Evolutionary conservation across 2,113 vertebrate species (phyloP).

Genomic region (Manacus vitellinus): DNA sequence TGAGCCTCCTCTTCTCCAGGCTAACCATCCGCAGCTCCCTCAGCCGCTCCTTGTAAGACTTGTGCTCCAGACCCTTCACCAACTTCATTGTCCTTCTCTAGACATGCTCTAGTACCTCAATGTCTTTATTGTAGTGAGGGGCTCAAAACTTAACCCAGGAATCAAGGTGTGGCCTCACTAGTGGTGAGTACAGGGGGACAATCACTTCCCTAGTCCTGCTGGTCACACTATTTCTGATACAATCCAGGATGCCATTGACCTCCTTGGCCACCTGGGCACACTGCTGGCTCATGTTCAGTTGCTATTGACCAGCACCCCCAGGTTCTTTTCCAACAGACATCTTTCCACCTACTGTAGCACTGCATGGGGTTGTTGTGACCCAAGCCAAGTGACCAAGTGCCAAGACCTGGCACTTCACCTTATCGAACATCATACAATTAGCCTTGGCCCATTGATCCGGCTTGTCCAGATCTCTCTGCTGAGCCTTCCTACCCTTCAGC

Average conservation of each 20-base stretch:
- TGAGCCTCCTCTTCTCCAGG: neutral
- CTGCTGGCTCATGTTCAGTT: neutral
- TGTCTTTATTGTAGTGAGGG: neutral
- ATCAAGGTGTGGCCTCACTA: fast-evolving
- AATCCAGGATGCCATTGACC: neutral
- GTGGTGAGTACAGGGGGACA: neutral
- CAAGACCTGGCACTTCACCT: too few relatives aligned
- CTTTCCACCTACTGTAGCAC: neutral
- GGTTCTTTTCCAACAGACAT: neutral
- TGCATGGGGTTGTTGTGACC: neutral
- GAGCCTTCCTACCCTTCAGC: neutral
- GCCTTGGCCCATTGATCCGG: neutral
- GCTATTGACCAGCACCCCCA: neutral
- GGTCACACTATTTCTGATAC: neutral
- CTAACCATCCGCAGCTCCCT: fast-evolving
- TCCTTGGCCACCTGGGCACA: neutral
- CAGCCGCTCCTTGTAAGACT: fast-evolving
- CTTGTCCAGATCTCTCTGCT: neutral
- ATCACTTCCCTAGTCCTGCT: neutral
- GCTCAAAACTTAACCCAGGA: neutral
- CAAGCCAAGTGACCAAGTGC: neutral
- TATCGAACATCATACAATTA: neutral
- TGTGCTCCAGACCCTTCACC: neutral
- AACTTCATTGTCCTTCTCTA: fast-evolving
- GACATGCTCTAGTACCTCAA: fast-evolving